phyloP scores from a whole-genome alignment of 2,113 vertebrate genomes.

The Nymphicus hollandicus region DNA sequence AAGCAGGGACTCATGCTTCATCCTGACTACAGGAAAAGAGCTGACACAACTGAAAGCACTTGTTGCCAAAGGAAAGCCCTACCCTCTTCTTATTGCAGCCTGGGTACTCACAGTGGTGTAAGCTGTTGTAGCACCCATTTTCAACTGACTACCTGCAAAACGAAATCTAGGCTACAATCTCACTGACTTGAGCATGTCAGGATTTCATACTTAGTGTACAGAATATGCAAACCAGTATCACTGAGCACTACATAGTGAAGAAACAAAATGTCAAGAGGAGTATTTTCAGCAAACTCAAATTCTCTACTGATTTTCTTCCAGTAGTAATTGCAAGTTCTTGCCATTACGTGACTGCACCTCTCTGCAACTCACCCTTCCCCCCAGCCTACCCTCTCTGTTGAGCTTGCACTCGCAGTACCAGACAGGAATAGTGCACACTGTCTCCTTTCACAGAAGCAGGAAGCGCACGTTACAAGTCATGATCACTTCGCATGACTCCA shows the following conservation, averaged over 20 bases:
- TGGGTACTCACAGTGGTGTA: not conserved
- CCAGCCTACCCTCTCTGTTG: not conserved
- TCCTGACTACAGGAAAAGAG: not conserved
- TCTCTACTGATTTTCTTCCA: not conserved
- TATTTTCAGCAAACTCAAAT: not conserved
- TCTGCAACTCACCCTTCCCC: not conserved
- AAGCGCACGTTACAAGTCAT: not conserved
- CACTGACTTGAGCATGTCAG: not conserved
- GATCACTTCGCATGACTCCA: not conserved
- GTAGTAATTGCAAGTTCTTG: not conserved
- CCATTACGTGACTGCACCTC: not conserved
- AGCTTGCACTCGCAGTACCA: not conserved
- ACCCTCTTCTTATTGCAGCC: not conserved
- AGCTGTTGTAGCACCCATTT: not conserved
- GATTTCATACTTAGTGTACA: not conserved
- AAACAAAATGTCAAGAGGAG: not conserved
- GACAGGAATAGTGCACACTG: not conserved
- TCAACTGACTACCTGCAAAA: not conserved
- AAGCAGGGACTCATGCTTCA: not conserved
- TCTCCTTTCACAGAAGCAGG: not conserved
- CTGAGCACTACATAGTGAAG: accelerated
- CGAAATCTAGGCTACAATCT: not conserved
- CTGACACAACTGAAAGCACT: not conserved
- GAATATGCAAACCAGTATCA: not conserved
- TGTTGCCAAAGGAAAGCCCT: not conserved